Evolutionary conservation across 1,140 invertebrate genomes (phyloP).

Genomic region (Scaptomyza graminum): DNA sequence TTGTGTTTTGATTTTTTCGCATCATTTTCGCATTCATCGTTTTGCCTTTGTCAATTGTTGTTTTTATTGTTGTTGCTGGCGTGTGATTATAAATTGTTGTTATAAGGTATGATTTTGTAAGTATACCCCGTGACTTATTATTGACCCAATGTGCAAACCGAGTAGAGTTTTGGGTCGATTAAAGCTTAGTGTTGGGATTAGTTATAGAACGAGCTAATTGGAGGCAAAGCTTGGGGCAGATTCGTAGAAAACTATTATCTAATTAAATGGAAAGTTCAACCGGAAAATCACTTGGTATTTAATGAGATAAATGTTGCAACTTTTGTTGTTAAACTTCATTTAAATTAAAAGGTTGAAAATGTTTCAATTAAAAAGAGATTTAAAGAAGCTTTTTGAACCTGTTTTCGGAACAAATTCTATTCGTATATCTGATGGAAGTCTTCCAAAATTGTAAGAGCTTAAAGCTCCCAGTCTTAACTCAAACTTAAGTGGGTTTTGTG

Average conservation of each 20-base stretch:
- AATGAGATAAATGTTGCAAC: no score
- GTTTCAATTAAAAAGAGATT: neutral
- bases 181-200: slow-evolving; percentile 5
- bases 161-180: neutral
- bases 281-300: neutral
- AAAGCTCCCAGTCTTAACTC: no score
- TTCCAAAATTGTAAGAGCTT: no score
- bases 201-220: neutral
- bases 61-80: neutral
- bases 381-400: no score
- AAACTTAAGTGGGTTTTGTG: no score
- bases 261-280: neutral
- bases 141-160: neutral
- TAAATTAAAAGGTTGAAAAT: neutral
- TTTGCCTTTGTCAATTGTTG: slow-evolving; percentile 1
- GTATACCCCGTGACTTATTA: slow-evolving; percentile 12
- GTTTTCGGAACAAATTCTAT: no score
- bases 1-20: slow-evolving; percentile 28
- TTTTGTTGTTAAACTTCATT: no score
- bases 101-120: slow-evolving; percentile 3
- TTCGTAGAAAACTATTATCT: neutral
- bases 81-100: slow-evolving; percentile 16
- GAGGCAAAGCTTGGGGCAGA: neutral
- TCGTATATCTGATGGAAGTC: no score
- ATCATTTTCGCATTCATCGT: slow-evolving; percentile 20